Base-by-base conservation (phyloP, 2,888 invertebrate species). In the Agrilus biguttatus region DNA sequence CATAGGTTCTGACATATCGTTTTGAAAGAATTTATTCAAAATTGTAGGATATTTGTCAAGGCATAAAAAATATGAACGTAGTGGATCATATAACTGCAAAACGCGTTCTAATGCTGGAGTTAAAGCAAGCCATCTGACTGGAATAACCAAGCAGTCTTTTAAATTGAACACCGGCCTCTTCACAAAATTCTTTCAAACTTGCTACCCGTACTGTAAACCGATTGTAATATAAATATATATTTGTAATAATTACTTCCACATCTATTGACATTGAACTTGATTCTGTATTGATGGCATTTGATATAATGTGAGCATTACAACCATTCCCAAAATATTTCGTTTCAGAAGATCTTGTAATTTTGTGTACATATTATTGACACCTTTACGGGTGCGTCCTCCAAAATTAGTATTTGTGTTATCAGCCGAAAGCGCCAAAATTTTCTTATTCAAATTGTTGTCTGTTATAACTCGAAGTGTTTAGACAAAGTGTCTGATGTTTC, bases 41-140 rank as follows among this genome's bases (percentile, higher is more conserved):
- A 55, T 48, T 50, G 42, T 51, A 38, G 55, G 54, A 50, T 50
- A 53, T 50, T 53, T 54, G 40, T 53, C 52, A 33, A 52, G 37
- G 39, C 51, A 51, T 48, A 54, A 48, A 50, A 55, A 52, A 51
- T 55, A 52, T 45, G 52, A 54, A 42, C 46, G 46, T 14, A 53
- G 48, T 37, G 50, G 51, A n/a, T 53, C 49, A 53, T 44, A 53
- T 48, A 54, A 48, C 43, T 51, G 45, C 36, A 54, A 42, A 51
- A 53, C 48, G 36, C 50, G 45, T 37, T 51, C 46, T 48, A 55
- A 32, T 12, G 54, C 48, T 42, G 53, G 50, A 33, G 47, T 49
- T 41, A 50, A 41, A 46, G 52, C 50, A 41, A 55, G 47, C 49
- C 54, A 56, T 48, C 52, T 50, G 12, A 47, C 45, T 49, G 33